Evolutionary conservation across 2,888 invertebrate genomes (phyloP).

Genomic region (Pinctada fucata): DNA sequence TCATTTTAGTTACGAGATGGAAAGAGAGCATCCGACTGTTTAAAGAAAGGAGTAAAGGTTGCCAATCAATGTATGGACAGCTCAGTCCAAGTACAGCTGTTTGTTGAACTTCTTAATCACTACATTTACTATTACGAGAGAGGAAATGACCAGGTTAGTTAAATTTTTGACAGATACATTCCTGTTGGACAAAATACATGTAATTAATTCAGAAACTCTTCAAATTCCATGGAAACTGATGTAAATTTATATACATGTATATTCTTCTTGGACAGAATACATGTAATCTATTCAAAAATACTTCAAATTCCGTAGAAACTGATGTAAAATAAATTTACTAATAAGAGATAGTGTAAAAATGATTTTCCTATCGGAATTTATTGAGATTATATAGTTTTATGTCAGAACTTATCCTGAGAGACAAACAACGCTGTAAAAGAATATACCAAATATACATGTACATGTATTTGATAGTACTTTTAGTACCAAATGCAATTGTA

Average conservation of each 20-base stretch:
- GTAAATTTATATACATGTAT: conserved; percentile 4
- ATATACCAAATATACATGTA: too few species aligned
- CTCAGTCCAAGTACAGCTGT: conserved; percentile 95
- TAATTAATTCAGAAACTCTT: not conserved
- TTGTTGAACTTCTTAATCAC: conserved; percentile 95
- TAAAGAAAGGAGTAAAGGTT: conserved; percentile 95
- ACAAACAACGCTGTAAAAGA: too few species aligned
- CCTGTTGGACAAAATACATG: not conserved
- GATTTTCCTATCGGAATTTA: too few species aligned
- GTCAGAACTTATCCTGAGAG: too few species aligned
- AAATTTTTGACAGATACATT: not conserved
- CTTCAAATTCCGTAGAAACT: too few species aligned
- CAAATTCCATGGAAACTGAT: not conserved
- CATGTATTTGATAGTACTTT: too few species aligned
- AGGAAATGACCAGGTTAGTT: conserved; percentile 84
- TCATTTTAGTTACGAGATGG: conserved; percentile 87
- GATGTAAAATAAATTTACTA: too few species aligned
- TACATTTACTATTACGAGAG: conserved; percentile 95
- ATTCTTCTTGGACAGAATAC: not conserved
- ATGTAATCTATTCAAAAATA: not conserved
- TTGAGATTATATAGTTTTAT: too few species aligned
- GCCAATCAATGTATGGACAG: conserved; percentile 98
- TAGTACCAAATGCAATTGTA: too few species aligned
- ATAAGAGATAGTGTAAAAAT: too few species aligned
- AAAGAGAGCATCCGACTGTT: conserved; percentile 92